Conservation (phyloP, 1,140 invertebrate genomes). For the Rhyzopertha dominica region DNA sequence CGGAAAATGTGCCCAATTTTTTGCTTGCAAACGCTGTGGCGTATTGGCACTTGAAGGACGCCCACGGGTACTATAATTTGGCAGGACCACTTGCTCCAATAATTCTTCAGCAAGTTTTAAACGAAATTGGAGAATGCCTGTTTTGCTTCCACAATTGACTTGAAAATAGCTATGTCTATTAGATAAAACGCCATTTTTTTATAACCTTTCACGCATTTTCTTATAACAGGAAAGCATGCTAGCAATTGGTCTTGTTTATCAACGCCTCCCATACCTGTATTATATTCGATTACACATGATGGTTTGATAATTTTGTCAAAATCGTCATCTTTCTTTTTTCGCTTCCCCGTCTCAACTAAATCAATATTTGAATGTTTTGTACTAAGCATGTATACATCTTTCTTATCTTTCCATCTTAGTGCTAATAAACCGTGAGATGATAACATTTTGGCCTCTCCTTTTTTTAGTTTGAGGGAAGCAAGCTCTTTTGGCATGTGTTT, state of each 20-base stretch:
- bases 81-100: slow-evolving; percentile 1
- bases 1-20: slow-evolving; percentile 6
- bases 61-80: not conserved
- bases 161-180: no score
- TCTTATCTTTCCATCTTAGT: slow-evolving; percentile 26
- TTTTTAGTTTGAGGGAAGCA: no score
- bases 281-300: slow-evolving; percentile 1
- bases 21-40: slow-evolving; percentile 1
- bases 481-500: no score
- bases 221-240: no score
- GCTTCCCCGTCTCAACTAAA: slow-evolving; percentile 1
- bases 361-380: slow-evolving; percentile 21
- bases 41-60: slow-evolving; percentile 2
- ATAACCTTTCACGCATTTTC: no score
- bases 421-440: slow-evolving; percentile 3
- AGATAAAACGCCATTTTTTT: no score
- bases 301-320: slow-evolving; percentile 5
- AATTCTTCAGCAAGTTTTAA: not conserved
- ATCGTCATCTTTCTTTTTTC: slow-evolving; percentile 1
- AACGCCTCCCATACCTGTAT: no score
- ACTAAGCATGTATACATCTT: slow-evolving; percentile 20
- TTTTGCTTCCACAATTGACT: no score
- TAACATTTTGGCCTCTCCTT: no score
- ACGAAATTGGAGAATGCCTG: not conserved
- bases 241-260: no score